Base-by-base conservation (phyloP, 2,888 invertebrate genomes). In the Idaea aversata region DNA sequence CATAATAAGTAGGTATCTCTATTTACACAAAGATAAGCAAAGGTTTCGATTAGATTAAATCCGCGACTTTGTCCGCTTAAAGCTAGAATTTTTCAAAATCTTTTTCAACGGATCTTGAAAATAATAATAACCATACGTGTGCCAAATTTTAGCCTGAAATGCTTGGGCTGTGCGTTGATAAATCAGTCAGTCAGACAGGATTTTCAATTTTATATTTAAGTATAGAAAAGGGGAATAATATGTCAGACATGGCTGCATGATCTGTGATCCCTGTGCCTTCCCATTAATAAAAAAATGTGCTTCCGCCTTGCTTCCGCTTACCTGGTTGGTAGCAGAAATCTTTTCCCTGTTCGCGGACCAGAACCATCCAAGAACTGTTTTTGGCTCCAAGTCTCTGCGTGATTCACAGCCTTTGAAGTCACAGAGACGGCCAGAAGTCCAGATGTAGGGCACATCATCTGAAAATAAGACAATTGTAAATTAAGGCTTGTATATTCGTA, bases 341-440 rank as follows among this genome's bases (percentile, higher is more conserved):
- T 97, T 97, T 88, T 96, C 97, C 68, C 97, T 95, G 81, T 97
- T 97, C 61, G 97, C 97, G 16, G 97, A 97, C 98, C 98, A 98
- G 95, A 98, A 98, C 98, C 98, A 98, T 61, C 98, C 98, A 81
- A 95, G 95, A 72, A 98, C 80, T 80, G 94, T 95, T 90, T 97
- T 97, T 70, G 98, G 98, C 86, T 97, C 97, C 72, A 98, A 93
- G 83, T 98, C 98, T 68, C 94, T 94, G 73, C 98, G 95, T 75
- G 96, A 95, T 86, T 97, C 97, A 88, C 98, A 98, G 68, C 98
- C 98, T 85, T 97, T 97, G 94, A 98, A 98, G 94, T 98, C 98
- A 84, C 98, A 98, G 67, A 98, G 95, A 77, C 98, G 96, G 64
- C 98, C 98, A 5, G 97, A 97, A 15, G 98, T 98, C 98, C 98